Conservation (phyloP, 2,797 vertebrate genomes). For the Manis crassicaudata region DNA sequence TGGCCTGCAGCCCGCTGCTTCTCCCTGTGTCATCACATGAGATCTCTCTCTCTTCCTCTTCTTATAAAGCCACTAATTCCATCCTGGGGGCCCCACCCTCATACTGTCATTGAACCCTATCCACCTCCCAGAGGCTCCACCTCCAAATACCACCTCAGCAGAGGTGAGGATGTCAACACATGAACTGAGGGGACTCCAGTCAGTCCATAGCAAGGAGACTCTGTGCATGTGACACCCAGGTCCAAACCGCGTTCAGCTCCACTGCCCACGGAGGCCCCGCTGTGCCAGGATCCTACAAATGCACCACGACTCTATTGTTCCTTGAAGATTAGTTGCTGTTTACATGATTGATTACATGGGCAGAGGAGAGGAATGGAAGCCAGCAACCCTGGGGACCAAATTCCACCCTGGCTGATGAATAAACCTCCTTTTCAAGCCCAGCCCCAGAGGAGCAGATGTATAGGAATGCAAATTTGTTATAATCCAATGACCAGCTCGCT, state of each 20-base stretch:
- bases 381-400: slow-evolving; percentile 36
- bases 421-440: slow-evolving; percentile 65
- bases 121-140: not conserved
- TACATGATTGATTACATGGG: slow-evolving; percentile 62
- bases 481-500: slow-evolving; percentile 59
- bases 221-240: fast-evolving
- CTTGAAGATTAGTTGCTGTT: not conserved
- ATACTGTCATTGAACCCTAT: not conserved
- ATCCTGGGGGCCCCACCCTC: not conserved
- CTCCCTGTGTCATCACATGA: not conserved
- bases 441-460: not conserved
- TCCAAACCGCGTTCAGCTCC: not conserved
- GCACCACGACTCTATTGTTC: not conserved
- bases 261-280: fast-evolving
- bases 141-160: not conserved
- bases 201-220: not conserved
- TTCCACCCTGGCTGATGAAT: slow-evolving; percentile 61
- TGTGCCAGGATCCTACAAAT: not conserved
- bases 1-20: not conserved
- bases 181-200: not conserved
- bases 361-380: slow-evolving; percentile 27
- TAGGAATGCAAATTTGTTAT: slow-evolving; percentile 49
- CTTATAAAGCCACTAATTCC: not conserved
- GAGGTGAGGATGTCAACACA: not conserved
- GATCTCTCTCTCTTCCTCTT: not conserved